Conservation (phyloP, 1,140 invertebrate species). For the Druon quercuslanigerum region DNA sequence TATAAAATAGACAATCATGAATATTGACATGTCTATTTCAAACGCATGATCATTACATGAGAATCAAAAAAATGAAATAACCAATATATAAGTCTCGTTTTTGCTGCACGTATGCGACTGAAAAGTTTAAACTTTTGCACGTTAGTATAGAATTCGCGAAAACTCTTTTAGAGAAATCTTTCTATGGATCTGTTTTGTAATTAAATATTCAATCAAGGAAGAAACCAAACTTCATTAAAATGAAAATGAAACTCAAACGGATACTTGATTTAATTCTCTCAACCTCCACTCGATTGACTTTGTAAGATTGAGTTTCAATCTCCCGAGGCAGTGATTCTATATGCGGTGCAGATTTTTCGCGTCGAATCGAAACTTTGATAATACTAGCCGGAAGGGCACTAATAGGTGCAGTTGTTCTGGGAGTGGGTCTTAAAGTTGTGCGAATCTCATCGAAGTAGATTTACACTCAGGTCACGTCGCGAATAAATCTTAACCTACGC, state of each 20-base stretch:
- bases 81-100: too few species aligned
- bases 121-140: background rate
- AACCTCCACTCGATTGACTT: conserved; percentile 6
- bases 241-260: background rate
- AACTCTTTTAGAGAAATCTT: background rate
- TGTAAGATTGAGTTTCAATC: conserved; percentile 20
- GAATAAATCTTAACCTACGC: conserved; percentile 28
- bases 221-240: background rate
- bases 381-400: conserved; percentile 26
- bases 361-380: conserved; percentile 6
- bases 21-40: too few species aligned
- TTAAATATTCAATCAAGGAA: conserved; percentile 17
- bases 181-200: background rate
- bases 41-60: too few species aligned
- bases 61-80: too few species aligned
- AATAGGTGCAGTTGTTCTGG: conserved; percentile 16
- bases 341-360: conserved; percentile 13
- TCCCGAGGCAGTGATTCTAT: conserved; percentile 18
- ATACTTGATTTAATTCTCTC: conserved; percentile 22
- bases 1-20: too few species aligned
- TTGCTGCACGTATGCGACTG: too few species aligned
- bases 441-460: conserved; percentile 34
- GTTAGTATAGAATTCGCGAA: background rate
- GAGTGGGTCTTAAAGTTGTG: conserved; percentile 11
- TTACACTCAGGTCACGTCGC: conserved; percentile 29